These are phyloP conservation scores for Catocala sponsa DNA, from an alignment of 2,888 invertebrate genomes.

Conservation along the genomic window DNA sequence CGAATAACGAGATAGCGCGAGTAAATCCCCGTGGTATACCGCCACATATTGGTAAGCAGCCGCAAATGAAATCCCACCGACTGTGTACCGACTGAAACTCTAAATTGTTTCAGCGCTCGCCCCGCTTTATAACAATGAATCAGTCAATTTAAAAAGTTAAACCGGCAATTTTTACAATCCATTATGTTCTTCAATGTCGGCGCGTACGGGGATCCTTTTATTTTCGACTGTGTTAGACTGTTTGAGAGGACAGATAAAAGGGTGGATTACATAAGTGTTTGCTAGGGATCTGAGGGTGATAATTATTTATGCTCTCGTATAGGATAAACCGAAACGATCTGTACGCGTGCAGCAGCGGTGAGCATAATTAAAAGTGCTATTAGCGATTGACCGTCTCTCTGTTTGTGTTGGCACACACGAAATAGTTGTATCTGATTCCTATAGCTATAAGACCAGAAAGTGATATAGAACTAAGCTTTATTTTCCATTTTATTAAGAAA, in stretches of 20 bases:
- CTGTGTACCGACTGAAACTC: slow-evolving; percentile 22
- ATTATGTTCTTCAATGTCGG: slow-evolving; percentile 35
- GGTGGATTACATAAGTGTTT: neutral
- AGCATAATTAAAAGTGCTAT: too few relatives aligned
- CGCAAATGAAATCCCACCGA: slow-evolving; percentile 43
- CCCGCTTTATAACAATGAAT: slow-evolving; percentile 51
- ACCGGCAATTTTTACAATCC: slow-evolving; percentile 52
- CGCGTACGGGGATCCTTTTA: slow-evolving; percentile 13
- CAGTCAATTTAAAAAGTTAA: slow-evolving; percentile 56
- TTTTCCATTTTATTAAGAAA: too few relatives aligned
- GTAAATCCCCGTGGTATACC: slow-evolving; percentile 37
- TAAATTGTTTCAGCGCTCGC: slow-evolving; percentile 38
- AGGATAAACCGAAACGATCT: too few relatives aligned
- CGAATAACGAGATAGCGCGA: slow-evolving; percentile 30
- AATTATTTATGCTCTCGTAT: too few relatives aligned
- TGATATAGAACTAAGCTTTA: too few relatives aligned
- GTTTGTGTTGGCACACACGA: too few relatives aligned
- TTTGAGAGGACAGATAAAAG: neutral
- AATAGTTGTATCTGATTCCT: too few relatives aligned
- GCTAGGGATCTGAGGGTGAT: too few relatives aligned
- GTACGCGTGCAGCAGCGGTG: too few relatives aligned
- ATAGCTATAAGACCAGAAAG: too few relatives aligned
- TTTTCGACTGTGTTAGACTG: slow-evolving; percentile 6
- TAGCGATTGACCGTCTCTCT: too few relatives aligned
- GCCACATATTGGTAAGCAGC: slow-evolving; percentile 47